These are phyloP conservation scores for Plebejus anna DNA, from an alignment of 2,888 invertebrate genomes.

Conservation along the genomic window DNA sequence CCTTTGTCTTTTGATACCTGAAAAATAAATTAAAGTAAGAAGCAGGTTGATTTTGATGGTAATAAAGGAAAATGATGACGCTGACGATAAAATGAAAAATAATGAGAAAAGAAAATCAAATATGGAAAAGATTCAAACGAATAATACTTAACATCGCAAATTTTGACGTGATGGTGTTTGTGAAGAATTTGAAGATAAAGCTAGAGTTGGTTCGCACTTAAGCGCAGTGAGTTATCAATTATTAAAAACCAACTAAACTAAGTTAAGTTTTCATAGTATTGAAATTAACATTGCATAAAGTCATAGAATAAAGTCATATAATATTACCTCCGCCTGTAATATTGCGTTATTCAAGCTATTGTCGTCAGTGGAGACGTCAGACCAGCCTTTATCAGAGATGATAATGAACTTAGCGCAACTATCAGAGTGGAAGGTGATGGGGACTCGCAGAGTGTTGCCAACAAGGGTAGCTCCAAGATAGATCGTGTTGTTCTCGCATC, in stretches of 20 bases:
- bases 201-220: no score
- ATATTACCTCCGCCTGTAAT: background rate
- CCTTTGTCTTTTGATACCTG: constrained; percentile 12
- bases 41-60: no score
- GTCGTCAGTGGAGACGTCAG: constrained; percentile 49
- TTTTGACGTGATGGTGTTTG: no score
- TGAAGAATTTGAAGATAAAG: no score
- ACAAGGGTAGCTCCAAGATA: constrained; percentile 61
- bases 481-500: constrained; percentile 44
- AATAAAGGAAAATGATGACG: no score
- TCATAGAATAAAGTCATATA: no score
- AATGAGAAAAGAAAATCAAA: background rate
- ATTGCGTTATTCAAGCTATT: constrained; percentile 32
- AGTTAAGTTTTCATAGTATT: no score
- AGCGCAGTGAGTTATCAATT: no score
- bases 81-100: background rate
- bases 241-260: no score
- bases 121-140: no score
- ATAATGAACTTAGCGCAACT: constrained; percentile 58
- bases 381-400: constrained; percentile 60
- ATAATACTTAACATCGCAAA: no score
- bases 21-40: background rate
- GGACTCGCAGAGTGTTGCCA: constrained; percentile 54
- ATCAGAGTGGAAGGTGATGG: constrained; percentile 46
- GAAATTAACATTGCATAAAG: no score